These are phyloP conservation scores for Plumapathes pennacea DNA, from an alignment of 92 coral and sea anemone species.

Conservation along the genomic window DNA sequence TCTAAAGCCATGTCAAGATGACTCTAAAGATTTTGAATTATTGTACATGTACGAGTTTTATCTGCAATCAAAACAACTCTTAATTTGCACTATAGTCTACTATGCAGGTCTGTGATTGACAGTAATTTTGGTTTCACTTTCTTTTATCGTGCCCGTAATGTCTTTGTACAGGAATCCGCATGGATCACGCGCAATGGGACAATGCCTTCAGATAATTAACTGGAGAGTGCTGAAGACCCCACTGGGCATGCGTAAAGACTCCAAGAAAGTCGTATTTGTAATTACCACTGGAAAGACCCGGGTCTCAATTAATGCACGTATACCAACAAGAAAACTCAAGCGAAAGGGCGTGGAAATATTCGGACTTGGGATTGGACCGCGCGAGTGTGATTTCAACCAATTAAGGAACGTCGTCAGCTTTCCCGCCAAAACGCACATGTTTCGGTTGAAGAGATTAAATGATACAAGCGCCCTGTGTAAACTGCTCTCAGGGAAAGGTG, in stretches of 20 bases:
- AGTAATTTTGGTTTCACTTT: neutral
- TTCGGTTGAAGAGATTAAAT: conserved; percentile 9
- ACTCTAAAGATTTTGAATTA: too few relatives aligned
- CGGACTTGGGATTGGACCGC: conserved; percentile 26
- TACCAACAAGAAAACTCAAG: conserved; percentile 1
- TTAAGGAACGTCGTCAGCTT: conserved; percentile 15
- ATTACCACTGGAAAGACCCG: conserved; percentile 17
- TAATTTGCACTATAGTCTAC: neutral
- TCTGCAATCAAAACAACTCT: too few relatives aligned
- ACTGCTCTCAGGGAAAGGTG: conserved; percentile 19
- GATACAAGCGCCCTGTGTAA: neutral
- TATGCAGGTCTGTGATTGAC: neutral
- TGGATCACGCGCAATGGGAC: conserved; percentile 7
- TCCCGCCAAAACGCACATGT: conserved; percentile 23
- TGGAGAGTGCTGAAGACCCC: conserved; percentile 5
- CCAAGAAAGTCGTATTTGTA: conserved; percentile 31
- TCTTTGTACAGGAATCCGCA: conserved; percentile 2
- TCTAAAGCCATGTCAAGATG: too few relatives aligned
- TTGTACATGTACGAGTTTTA: too few relatives aligned
- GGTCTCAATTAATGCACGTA: neutral
- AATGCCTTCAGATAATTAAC: conserved; percentile 22
- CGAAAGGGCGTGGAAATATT: conserved; percentile 21
- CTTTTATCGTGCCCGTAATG: neutral
- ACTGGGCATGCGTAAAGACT: conserved; percentile 4
- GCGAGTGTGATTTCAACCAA: conserved; percentile 10